phyloP scores from a whole-genome alignment of 2,113 vertebrate species.

The Aegithalos caudatus region DNA sequence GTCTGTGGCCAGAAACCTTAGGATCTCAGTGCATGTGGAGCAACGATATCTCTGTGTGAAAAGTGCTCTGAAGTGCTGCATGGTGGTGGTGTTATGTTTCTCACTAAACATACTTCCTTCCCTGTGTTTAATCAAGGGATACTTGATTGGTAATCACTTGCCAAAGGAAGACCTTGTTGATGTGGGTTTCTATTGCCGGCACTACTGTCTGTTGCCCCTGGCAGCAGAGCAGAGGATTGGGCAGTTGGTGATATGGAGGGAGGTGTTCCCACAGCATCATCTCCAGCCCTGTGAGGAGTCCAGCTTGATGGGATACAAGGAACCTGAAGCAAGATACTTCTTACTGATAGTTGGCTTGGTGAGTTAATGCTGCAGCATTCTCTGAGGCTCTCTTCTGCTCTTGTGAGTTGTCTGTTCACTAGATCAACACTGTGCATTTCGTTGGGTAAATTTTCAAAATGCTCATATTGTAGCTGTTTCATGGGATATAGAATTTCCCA shows the following conservation, averaged over 20 bases:
- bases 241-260: conserved; percentile 92
- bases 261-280: conserved; percentile 84
- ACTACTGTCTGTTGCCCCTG: conserved; percentile 86
- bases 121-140: conserved; percentile 78
- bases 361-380: neutral
- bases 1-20: neutral
- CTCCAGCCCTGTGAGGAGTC: conserved; percentile 35
- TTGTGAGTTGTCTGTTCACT: neutral
- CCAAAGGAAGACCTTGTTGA: conserved; percentile 90
- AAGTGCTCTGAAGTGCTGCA: neutral
- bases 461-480: neutral
- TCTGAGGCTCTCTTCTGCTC: neutral
- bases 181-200: conserved; percentile 86
- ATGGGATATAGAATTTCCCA: neutral
- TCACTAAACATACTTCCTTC: neutral
- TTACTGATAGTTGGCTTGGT: conserved; percentile 94
- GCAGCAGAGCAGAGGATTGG: conserved; percentile 83
- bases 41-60: neutral
- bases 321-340: conserved; percentile 85
- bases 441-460: neutral
- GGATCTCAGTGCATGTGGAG: neutral
- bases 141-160: conserved; percentile 90
- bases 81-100: neutral
- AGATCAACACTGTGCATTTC: neutral
- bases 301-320: conserved; percentile 66